Conservation (phyloP, 2,113 vertebrate species). For the Peromyscus maniculatus region DNA sequence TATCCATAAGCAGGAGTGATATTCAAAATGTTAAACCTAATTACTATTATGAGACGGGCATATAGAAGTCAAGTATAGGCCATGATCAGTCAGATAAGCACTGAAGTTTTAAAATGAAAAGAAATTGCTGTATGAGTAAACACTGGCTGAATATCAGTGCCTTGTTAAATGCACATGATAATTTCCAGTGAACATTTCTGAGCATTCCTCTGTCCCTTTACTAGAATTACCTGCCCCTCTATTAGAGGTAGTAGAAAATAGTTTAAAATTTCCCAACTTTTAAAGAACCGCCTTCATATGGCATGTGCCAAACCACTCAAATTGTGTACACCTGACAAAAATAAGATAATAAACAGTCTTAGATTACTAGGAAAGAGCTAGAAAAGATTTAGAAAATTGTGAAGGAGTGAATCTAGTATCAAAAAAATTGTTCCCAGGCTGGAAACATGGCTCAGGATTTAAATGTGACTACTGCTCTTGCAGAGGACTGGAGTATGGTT, state of each 20-base stretch:
- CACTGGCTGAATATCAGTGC: not conserved
- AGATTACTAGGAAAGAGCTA: constrained; percentile 45
- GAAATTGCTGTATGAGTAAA: not conserved
- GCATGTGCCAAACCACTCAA: not conserved
- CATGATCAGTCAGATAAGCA: constrained; percentile 9
- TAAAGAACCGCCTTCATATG: constrained; percentile 8
- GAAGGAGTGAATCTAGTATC: not conserved
- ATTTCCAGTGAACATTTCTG: constrained; percentile 37
- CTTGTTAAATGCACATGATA: constrained; percentile 1
- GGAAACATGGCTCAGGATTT: not conserved
- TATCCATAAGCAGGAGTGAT: not conserved
- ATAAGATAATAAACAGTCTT: not conserved
- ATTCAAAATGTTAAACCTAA: constrained; percentile 19
- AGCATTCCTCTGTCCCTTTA: not conserved
- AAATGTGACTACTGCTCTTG: not conserved
- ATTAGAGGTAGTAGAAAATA: constrained; percentile 32
- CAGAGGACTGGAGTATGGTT: not conserved
- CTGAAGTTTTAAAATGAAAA: constrained; percentile 48
- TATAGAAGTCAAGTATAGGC: not conserved
- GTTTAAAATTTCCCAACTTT: not conserved
- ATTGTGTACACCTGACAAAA: not conserved
- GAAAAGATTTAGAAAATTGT: constrained; percentile 36
- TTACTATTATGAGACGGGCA: not conserved
- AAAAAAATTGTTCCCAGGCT: not conserved
- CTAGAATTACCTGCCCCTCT: constrained; percentile 26